A percentile compares a stretch with the other conserved stretches of the same genome.
Conservation (phyloP, 2,113 vertebrate genomes). For the Lucifuga dentata region DNA sequence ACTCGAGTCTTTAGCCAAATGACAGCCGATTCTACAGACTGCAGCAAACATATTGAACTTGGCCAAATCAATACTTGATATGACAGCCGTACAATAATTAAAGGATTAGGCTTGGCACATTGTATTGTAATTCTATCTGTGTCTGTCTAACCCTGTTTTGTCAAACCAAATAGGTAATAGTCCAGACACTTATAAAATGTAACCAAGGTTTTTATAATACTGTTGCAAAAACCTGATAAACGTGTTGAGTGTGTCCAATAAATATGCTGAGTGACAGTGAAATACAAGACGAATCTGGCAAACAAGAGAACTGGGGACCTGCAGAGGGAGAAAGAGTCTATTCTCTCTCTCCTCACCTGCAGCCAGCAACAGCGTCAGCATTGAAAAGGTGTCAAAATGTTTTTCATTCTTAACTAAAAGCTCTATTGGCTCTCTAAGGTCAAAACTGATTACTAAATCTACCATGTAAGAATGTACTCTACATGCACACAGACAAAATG, state of each 20-base stretch:
- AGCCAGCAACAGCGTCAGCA: not conserved
- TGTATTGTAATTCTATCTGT: constrained; percentile 12
- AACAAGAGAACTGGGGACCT: not conserved
- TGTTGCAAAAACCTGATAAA: not conserved
- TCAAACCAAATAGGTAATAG: not conserved
- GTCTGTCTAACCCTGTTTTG: not conserved
- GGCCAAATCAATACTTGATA: constrained; percentile 17
- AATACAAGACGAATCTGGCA: not conserved
- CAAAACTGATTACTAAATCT: not conserved
- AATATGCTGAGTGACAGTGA: not conserved
- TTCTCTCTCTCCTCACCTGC: constrained; percentile 33
- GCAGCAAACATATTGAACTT: not conserved
- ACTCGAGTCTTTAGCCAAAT: not conserved
- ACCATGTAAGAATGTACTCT: no score
- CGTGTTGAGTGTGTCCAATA: not conserved
- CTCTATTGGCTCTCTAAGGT: not conserved
- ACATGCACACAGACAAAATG: no score
- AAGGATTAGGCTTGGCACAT: constrained; percentile 15
- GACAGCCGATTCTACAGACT: not conserved
- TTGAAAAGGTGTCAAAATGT: constrained; percentile 12
- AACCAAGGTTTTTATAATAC: not conserved
- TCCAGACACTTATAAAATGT: not conserved
- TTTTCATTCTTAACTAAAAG: constrained; percentile 11
- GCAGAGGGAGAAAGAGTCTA: not conserved
- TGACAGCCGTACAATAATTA: constrained; percentile 34